These are phyloP conservation scores for Pionites leucogaster DNA, from an alignment of 2,113 vertebrate species.

Conservation along the genomic window DNA sequence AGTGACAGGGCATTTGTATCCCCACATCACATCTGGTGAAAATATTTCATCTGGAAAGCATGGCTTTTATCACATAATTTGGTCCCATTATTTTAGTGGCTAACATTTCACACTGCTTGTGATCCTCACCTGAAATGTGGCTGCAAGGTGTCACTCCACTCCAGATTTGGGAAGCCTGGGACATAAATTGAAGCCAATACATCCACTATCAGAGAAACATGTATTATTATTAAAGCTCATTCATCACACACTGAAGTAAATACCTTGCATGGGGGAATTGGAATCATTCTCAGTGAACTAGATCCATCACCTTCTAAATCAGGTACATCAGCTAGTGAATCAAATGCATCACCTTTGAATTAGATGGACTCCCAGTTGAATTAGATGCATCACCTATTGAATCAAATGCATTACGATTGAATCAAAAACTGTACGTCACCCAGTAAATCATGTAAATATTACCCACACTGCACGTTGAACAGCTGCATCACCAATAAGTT, in stretches of 20 bases:
- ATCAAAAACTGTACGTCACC: slow-evolving; percentile 74
- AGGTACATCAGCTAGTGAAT: slow-evolving; percentile 78
- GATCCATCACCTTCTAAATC: slow-evolving; percentile 82
- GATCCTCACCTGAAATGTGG: not conserved
- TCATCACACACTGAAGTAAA: slow-evolving; percentile 74
- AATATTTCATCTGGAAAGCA: slow-evolving; percentile 55
- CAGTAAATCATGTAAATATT: slow-evolving; percentile 81
- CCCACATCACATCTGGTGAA: slow-evolving; percentile 46
- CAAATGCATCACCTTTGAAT: slow-evolving; percentile 77
- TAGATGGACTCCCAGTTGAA: slow-evolving; percentile 67
- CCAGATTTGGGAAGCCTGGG: slow-evolving; percentile 1
- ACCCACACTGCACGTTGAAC: slow-evolving; percentile 67
- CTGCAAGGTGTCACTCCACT: slow-evolving; percentile 38
- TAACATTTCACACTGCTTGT: not conserved
- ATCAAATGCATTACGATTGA: slow-evolving; percentile 78
- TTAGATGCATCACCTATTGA: slow-evolving; percentile 75
- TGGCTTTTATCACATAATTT: slow-evolving; percentile 44
- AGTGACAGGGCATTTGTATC: slow-evolving; percentile 42
- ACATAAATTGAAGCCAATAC: slow-evolving; percentile 53
- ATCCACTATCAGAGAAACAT: slow-evolving; percentile 52
- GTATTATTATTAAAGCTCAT: slow-evolving; percentile 78
- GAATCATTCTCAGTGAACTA: slow-evolving; percentile 70
- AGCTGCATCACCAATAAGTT: slow-evolving; percentile 71
- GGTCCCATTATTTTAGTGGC: slow-evolving; percentile 48
- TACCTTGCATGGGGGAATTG: slow-evolving; percentile 67